Percentiles rank a stretch among this genome's conserved stretches.
Conservation (phyloP, 2,113 vertebrate genomes). For the Pterocles orientalis region DNA sequence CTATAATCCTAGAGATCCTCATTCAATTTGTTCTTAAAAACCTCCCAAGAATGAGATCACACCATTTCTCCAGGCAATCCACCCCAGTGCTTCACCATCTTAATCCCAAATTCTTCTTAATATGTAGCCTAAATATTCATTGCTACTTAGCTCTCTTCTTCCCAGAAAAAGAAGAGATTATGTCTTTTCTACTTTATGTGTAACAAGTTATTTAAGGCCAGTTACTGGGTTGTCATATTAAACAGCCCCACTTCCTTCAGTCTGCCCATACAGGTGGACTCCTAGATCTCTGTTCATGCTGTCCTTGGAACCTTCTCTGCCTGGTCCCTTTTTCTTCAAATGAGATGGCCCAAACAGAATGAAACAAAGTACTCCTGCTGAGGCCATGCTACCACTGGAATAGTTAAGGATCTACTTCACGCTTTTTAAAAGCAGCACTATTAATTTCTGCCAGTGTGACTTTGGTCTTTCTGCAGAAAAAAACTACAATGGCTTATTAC, state of each 20-base stretch:
- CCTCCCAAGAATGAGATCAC: neutral
- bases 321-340: neutral
- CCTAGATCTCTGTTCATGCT: neutral
- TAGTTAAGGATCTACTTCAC: neutral
- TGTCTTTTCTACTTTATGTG: neutral
- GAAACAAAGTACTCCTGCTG: neutral
- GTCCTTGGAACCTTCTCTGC: neutral
- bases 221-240: neutral
- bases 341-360: neutral
- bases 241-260: neutral
- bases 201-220: neutral
- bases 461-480: neutral
- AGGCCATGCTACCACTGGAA: neutral
- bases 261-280: neutral
- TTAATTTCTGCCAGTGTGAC: neutral
- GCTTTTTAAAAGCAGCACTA: neutral
- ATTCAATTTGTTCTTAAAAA: neutral
- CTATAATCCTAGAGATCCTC: neutral
- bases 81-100: neutral
- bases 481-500: neutral
- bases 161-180: neutral
- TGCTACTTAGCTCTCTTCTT: neutral
- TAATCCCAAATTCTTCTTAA: neutral
- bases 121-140: neutral
- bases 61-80: neutral